Conservation (phyloP, 2,113 vertebrate species). For the Pomatostomus ruficeps region DNA sequence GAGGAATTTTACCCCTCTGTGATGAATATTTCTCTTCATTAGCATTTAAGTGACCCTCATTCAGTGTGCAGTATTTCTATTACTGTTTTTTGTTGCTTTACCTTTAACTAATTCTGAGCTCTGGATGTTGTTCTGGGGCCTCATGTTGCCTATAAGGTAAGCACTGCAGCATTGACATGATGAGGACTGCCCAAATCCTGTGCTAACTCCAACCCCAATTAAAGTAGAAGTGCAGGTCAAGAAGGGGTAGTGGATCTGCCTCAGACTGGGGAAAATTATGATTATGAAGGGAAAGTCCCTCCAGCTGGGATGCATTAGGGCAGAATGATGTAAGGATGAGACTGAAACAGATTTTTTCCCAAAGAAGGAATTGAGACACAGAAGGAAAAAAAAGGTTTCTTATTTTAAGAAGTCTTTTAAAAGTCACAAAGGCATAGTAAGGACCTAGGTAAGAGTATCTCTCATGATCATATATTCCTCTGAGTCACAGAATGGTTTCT, state of each 20-base stretch:
- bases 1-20: not conserved
- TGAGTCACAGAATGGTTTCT: not conserved
- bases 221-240: not conserved
- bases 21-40: not conserved
- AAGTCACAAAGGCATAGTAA: not conserved
- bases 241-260: not conserved
- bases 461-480: not conserved
- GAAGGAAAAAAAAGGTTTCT: not conserved
- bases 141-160: not conserved
- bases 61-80: not conserved
- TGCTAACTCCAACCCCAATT: not conserved
- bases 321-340: constrained; percentile 41
- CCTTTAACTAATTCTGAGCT: not conserved
- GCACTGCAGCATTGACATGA: fast-evolving
- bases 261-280: not conserved
- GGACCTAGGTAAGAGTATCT: not conserved
- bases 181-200: not conserved
- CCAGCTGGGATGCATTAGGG: constrained; percentile 39
- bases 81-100: not conserved
- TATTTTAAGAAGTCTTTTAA: not conserved
- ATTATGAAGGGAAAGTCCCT: constrained; percentile 19
- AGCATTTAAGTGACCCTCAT: not conserved
- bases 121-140: not conserved
- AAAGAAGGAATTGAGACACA: constrained; percentile 46
- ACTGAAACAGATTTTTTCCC: constrained; percentile 29